Evolutionary conservation across 2,113 vertebrate species (phyloP).

Genomic region (Nothocercus nigrocapillus): DNA sequence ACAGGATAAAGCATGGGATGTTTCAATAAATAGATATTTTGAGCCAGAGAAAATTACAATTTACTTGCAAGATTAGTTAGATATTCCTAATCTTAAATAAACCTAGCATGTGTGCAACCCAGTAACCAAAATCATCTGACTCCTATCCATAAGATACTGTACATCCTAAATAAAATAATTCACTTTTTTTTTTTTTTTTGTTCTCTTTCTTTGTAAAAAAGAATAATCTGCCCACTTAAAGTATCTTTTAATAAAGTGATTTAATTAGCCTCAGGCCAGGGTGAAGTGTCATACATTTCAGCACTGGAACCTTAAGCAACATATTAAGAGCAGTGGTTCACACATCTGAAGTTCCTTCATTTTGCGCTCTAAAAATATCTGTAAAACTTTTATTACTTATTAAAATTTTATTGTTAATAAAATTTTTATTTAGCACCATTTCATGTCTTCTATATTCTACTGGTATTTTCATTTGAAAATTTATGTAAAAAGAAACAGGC

Average conservation of each 20-base stretch:
- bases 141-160: neutral
- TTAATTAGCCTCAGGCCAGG: neutral
- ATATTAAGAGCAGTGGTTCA: neutral
- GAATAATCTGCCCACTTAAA: neutral
- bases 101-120: neutral
- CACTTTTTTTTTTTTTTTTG: neutral
- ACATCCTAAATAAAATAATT: neutral
- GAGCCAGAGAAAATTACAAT: neutral
- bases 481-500: neutral
- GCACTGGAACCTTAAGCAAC: neutral
- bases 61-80: neutral
- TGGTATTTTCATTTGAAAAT: neutral
- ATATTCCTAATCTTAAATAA: neutral
- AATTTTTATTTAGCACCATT: neutral
- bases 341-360: rapidly evolving
- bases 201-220: neutral
- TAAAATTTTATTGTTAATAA: too few relatives aligned
- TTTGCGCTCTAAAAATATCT: neutral
- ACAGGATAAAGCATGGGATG: neutral
- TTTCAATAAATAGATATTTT: neutral
- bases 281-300: neutral
- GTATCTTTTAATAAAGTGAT: neutral
- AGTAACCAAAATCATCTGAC: neutral
- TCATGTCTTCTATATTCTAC: neutral
- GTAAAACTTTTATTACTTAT: neutral